A percentile compares a stretch with the other conserved stretches of the same genome.
Conservation (phyloP, 2,797 vertebrate genomes). For the Coccyzus lansbergi region DNA sequence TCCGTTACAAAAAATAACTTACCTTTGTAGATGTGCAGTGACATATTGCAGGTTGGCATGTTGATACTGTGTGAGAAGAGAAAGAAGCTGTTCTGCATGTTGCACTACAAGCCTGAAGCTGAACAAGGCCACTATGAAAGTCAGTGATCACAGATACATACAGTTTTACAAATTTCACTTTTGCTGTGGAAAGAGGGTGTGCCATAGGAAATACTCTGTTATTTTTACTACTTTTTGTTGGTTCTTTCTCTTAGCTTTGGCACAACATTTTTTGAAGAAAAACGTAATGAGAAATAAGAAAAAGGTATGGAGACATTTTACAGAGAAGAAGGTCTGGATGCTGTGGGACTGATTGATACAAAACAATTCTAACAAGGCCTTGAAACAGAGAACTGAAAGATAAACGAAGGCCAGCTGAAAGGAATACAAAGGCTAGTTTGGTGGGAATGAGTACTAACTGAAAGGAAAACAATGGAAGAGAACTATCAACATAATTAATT, state of each 20-base stretch:
- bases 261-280: background rate
- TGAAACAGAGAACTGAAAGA: no score
- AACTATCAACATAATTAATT: no score
- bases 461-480: no score
- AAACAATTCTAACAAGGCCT: no score
- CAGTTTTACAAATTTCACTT: background rate
- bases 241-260: background rate
- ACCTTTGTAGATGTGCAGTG: background rate
- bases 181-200: background rate
- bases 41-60: fast-evolving
- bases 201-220: background rate
- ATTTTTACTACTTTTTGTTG: background rate
- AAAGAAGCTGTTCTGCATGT: background rate
- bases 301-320: no score
- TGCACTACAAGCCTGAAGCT: background rate
- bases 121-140: background rate
- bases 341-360: no score
- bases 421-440: no score
- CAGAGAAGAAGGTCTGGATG: no score
- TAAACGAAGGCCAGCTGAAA: no score
- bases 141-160: no score
- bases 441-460: no score
- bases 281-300: no score
- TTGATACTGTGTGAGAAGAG: background rate
- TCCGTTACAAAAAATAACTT: fast-evolving